phyloP scores from a whole-genome alignment of 2,113 vertebrate species.

The Hypomesus transpacificus region DNA sequence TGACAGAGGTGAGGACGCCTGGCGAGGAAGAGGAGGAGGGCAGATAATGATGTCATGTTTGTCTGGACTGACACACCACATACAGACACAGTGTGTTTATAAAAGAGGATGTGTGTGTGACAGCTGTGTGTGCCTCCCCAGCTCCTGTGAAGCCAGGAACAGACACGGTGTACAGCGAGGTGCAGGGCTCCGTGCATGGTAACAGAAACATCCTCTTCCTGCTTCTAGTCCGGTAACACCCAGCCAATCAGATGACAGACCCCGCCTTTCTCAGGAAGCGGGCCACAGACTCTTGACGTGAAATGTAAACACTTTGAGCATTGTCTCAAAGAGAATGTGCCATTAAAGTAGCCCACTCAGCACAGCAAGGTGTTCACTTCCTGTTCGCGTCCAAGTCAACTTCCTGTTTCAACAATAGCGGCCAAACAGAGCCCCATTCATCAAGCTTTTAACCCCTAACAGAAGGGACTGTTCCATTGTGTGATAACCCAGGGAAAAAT shows the following conservation, averaged over 20 bases:
- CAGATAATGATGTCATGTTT: background rate
- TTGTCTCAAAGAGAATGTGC: constrained; percentile 62
- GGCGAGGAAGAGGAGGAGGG: too few species aligned
- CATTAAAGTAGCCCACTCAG: constrained; percentile 40
- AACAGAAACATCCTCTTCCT: constrained; percentile 16
- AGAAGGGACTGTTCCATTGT: constrained; percentile 55
- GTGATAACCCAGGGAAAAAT: constrained; percentile 34
- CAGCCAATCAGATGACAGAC: constrained; percentile 18
- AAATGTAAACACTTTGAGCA: constrained; percentile 48
- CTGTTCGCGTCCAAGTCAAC: constrained; percentile 54
- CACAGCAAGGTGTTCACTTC: constrained; percentile 62
- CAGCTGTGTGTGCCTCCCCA: constrained; percentile 13
- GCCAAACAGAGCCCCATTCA: constrained; percentile 45
- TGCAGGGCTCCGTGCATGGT: constrained; percentile 59
- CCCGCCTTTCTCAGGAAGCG: constrained; percentile 50
- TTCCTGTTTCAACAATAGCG: constrained; percentile 66
- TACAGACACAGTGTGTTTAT: background rate
- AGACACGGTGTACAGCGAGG: constrained; percentile 51
- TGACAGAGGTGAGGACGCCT: constrained; percentile 46
- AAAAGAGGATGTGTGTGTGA: background rate
- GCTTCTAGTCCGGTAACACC: background rate
- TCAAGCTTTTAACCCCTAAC: constrained; percentile 9
- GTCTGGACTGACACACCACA: background rate
- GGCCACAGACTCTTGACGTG: background rate
- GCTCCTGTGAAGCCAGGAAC: constrained; percentile 42